Evolutionary conservation across 2,113 vertebrate species (phyloP), one percentile per base, ranked within the genome.

Genomic region (Barbus barbus): DNA sequence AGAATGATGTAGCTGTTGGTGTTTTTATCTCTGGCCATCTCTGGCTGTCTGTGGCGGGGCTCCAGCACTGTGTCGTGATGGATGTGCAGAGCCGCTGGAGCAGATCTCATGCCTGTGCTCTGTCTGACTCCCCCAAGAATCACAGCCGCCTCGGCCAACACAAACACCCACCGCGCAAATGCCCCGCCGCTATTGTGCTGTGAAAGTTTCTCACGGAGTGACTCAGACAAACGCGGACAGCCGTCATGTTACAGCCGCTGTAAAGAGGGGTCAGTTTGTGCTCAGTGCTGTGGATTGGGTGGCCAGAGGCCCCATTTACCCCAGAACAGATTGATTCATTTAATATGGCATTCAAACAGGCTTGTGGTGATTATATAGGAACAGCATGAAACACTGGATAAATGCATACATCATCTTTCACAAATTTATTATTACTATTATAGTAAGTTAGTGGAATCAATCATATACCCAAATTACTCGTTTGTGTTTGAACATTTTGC

Each of bases 131-230:
- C 85, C 82, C 86, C 83, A 84, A 82, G 75, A 89, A 92, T 91
- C 92, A 91, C 91, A 92, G 81, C 84, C 63, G 74, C 18, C 12
- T 24, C 16, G 56, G 91, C 93, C 93, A 94, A 94, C 84, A 92
- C 90, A 93, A 95, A 94, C 91, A 94, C 48, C 16, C 26, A 72
- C 82, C 86, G 75, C 87, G 78, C 84, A 74, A 58, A 65, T 81
- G 28, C 53, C 86, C 87, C 26, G 81, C 90, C 84, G 87, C 91
- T 90, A 89, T 91, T 90, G 90, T 90, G 86, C 89, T 90, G 90
- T 88, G 88, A 92, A 92, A 90, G 26, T 81, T 93, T 94, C 93
- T 93, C 94, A 94, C 90, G 87, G 75, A 87, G 38, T 36, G 63
- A 36, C 63, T 36, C 31, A 67, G 63, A 67, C 16, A 3, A 67